Percentiles rank a stretch among this genome's conserved stretches.
These are phyloP conservation scores for Uloborus diversus DNA, from an alignment of 1,140 invertebrate genomes.

Conservation along the genomic window DNA sequence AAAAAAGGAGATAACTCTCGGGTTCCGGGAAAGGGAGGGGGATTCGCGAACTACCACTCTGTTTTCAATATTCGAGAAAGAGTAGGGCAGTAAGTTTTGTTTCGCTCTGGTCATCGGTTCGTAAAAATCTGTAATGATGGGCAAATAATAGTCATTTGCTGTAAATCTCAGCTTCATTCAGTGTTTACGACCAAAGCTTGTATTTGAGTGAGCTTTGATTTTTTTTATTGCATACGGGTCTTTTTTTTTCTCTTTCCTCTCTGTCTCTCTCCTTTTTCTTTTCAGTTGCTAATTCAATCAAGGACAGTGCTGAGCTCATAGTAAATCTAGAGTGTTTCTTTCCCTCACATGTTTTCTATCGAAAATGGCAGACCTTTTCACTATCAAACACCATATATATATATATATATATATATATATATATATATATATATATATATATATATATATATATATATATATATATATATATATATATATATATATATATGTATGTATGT, in stretches of 20 bases:
- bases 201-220: neutral
- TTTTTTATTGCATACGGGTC: no score
- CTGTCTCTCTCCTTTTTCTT: neutral
- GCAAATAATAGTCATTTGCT: slow-evolving; percentile 27
- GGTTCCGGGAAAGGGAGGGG: neutral
- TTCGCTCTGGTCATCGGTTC: slow-evolving; percentile 21
- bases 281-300: neutral
- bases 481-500: no score
- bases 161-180: neutral
- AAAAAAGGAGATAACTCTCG: slow-evolving; percentile 14
- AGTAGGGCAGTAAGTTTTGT: no score
- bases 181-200: neutral
- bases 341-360: no score
- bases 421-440: no score
- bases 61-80: slow-evolving; percentile 14
- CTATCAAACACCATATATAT: no score
- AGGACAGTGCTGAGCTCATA: no score
- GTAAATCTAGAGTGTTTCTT: no score
- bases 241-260: neutral
- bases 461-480: no score
- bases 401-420: no score
- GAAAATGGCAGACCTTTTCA: no score
- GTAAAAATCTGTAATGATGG: slow-evolving; percentile 23
- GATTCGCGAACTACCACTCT: slow-evolving; percentile 7
- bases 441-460: no score